Percentiles rank a stretch among this genome's conserved stretches.
Conservation (phyloP, 2,797 vertebrate genomes). For the Todus mexicanus region DNA sequence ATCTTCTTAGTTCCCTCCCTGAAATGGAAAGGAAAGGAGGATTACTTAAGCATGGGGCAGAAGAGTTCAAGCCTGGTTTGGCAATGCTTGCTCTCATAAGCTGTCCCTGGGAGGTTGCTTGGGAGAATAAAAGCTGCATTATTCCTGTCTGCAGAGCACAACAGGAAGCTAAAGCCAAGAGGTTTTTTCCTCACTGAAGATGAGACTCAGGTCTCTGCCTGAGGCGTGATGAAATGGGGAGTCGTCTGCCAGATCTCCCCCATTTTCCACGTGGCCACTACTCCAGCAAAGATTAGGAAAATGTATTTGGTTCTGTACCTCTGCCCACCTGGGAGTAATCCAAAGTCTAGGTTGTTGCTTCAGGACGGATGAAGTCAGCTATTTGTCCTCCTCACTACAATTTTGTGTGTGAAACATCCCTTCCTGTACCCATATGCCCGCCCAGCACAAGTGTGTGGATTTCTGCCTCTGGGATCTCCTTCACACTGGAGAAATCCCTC, state of each 20-base stretch:
- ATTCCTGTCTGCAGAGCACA: not conserved
- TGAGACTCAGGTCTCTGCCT: not conserved
- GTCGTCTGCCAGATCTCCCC: not conserved
- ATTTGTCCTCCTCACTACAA: not conserved
- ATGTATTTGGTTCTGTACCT: not conserved
- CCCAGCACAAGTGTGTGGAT: not conserved
- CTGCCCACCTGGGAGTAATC: not conserved
- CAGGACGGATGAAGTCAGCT: not conserved
- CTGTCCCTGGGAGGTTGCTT: not conserved
- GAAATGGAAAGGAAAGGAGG: not conserved
- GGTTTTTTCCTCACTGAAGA: not conserved
- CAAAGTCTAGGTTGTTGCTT: not conserved
- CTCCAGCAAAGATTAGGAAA: not conserved
- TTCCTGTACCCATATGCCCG: not conserved
- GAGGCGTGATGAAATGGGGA: not conserved
- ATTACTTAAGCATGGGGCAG: not conserved
- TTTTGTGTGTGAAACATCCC: not conserved
- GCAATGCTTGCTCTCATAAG: not conserved
- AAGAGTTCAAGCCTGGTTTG: slow-evolving; percentile 23
- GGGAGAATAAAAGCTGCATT: slow-evolving; percentile 14
- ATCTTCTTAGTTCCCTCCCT: not conserved
- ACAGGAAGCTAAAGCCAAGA: not conserved
- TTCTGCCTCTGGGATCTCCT: not conserved
- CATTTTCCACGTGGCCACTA: not conserved
- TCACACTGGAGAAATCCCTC: not conserved